A percentile compares a stretch with the other conserved stretches of the same genome.
These are phyloP conservation scores for Lynx canadensis DNA, from an alignment of 2,113 vertebrate species.

Conservation along the genomic window DNA sequence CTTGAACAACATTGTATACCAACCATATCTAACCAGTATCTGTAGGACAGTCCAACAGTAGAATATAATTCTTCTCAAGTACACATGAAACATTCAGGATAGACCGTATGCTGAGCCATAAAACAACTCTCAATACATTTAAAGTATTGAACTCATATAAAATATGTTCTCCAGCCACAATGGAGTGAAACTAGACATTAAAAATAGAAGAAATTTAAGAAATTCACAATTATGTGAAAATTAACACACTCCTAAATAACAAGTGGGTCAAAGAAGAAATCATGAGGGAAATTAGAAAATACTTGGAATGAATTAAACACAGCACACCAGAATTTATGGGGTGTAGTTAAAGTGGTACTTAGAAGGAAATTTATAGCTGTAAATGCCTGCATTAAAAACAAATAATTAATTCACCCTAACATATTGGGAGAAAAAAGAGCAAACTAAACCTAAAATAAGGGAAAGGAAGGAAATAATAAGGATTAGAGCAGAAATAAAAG, in stretches of 20 bases:
- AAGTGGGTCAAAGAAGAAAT: no score
- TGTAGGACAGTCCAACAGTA: background rate
- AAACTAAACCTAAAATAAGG: slow-evolving; percentile 26
- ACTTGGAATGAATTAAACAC: no score
- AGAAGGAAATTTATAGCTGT: background rate
- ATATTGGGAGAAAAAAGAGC: background rate
- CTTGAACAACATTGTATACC: background rate
- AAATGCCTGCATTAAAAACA: background rate
- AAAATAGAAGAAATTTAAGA: background rate
- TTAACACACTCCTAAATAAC: background rate
- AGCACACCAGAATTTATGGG: no score
- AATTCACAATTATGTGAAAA: slow-evolving; percentile 3
- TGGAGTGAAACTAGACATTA: slow-evolving; percentile 3
- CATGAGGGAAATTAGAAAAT: no score
- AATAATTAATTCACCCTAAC: background rate
- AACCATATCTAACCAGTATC: background rate
- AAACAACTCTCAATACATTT: background rate
- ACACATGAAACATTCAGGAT: background rate
- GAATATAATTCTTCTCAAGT: background rate
- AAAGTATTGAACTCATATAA: background rate
- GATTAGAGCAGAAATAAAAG: background rate
- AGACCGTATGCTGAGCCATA: background rate
- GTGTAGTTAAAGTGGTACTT: background rate
- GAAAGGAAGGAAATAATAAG: background rate
- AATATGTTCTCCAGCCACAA: background rate